These are phyloP conservation scores for Drepanosiphum platanoidis DNA, from an alignment of 2,888 invertebrate genomes.

Conservation along the genomic window DNA sequence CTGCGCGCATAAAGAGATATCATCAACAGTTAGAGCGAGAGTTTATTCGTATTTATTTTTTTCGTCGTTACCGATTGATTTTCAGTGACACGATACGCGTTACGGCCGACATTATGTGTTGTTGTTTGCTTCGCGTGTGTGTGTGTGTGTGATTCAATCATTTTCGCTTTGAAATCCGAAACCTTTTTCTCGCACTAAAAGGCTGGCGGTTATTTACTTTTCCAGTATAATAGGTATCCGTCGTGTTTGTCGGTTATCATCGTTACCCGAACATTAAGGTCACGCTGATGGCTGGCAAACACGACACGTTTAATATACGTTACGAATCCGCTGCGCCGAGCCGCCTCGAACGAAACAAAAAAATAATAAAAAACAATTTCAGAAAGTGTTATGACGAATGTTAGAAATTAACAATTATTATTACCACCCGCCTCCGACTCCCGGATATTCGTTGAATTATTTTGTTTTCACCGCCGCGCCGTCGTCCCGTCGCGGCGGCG, in stretches of 20 bases:
- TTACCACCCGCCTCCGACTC: neutral
- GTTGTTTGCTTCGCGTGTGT: too few species aligned
- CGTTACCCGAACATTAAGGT: neutral
- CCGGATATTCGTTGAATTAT: neutral
- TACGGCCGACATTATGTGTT: too few species aligned
- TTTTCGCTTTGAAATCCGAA: neutral
- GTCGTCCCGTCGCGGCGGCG: neutral
- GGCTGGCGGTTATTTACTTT: neutral
- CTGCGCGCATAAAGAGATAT: neutral
- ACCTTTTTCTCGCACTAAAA: neutral
- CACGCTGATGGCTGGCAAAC: neutral
- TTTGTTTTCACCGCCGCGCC: neutral
- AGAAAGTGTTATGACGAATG: neutral
- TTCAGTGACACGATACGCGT: neutral
- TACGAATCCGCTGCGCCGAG: neutral
- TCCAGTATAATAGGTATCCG: neutral
- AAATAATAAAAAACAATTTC: neutral
- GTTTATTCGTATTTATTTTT: too few species aligned
- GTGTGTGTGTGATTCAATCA: neutral
- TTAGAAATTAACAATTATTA: neutral
- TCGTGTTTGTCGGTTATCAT: neutral
- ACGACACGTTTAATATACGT: neutral
- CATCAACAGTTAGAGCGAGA: too few species aligned
- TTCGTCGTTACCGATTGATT: too few species aligned
- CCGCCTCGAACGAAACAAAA: neutral